Conservation (phyloP, 1,140 invertebrate species). For the Harlomillsia oculata region DNA sequence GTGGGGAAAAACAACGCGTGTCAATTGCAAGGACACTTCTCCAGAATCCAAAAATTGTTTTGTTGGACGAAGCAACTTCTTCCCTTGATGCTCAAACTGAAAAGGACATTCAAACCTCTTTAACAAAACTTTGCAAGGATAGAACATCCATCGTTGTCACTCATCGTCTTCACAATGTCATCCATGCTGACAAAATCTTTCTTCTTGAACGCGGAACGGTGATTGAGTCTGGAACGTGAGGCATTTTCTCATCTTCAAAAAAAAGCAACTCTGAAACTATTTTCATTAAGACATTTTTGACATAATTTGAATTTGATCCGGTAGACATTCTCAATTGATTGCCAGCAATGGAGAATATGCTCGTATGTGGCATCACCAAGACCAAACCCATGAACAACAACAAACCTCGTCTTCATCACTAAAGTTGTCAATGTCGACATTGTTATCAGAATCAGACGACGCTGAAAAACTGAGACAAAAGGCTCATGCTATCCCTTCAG, state of each 20-base stretch:
- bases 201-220: constrained; percentile 48
- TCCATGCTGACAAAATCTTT: constrained; percentile 49
- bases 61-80: constrained; percentile 83
- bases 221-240: constrained; percentile 52
- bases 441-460: too few relatives aligned
- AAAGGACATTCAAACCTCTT: constrained; percentile 62
- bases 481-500: too few relatives aligned
- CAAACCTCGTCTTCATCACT: too few relatives aligned
- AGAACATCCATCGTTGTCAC: constrained; percentile 50
- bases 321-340: constrained; percentile 43
- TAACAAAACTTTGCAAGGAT: constrained; percentile 43
- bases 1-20: constrained; percentile 87
- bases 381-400: too few relatives aligned
- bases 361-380: constrained; percentile 46
- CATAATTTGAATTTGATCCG: not conserved
- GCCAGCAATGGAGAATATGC: constrained; percentile 40
- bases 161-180: constrained; percentile 49
- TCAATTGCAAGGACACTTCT: constrained; percentile 83
- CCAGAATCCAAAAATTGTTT: constrained; percentile 70
- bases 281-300: not conserved
- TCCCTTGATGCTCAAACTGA: constrained; percentile 74
- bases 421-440: too few relatives aligned
- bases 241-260: not conserved
- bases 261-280: not conserved
- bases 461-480: too few relatives aligned